Base-by-base conservation (phyloP, 2,113 vertebrate genomes). In the Myiagra hebetior region DNA sequence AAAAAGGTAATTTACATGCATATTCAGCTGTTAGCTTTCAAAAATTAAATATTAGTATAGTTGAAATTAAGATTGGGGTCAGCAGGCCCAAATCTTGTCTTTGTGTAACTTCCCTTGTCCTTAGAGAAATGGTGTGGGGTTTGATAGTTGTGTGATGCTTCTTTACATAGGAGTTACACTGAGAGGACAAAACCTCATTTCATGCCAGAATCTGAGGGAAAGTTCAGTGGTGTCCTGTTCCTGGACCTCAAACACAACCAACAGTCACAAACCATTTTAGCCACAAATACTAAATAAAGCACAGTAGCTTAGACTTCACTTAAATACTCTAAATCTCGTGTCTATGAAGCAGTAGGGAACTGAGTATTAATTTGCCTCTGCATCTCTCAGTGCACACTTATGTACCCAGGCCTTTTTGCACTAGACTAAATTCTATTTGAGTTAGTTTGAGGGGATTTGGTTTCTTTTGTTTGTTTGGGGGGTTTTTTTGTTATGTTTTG, bases 1-100 rank as follows among this genome's bases (percentile, higher is more conserved):
- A 27, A 8, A 85, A 95, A 93, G 93, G 96, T 96, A 64, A 88
- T 16, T 37, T 55, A 5, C 19, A 10, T 74, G 16, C 37, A 46
- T 67, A 21, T 70, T 85, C 15, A 60, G 42, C 42, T 87, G n/a
- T 33, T 91, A 28, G 52, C 50, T 85, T 55, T 46, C 50, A 47
- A 64, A 82, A 93, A 49, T 11, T 27, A 63, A 53, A 26, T 81
- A 35, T 30, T 62, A n/a, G 20, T 76, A 3, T 17, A 52, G 57
- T 16, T 62, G 30, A 69, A 77, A 79, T 39, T 52, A 59, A 92
- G 44, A 62, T 44, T 4, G 2, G 19, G 33, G 18, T 46, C 33
- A 53, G 17, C 24, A 62, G 57, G 64, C 33, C 55, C 16, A 62
- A 68, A 46, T 52, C 41, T 7, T 85, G 10, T 46, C 15, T 65